Evolutionary conservation across 1,140 invertebrate genomes (phyloP), one percentile per base, ranked within the genome.

Genomic region (Nasonia giraulti): DNA sequence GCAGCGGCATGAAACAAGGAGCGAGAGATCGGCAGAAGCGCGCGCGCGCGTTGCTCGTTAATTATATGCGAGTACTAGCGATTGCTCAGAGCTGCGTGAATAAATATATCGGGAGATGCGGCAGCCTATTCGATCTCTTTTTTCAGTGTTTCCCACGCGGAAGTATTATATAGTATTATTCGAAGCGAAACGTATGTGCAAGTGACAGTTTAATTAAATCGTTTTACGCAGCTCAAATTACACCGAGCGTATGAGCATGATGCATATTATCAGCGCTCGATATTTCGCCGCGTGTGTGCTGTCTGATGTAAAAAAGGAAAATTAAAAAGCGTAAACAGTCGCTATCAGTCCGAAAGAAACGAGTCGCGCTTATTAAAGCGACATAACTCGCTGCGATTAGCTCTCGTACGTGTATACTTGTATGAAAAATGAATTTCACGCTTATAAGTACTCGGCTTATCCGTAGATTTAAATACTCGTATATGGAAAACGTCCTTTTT

Each of bases 31-130:
- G 71, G 75, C 81, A 44, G 73, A 44, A 82, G 31, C 40, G 68
- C 6, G 47, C 33, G 47, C 33, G 33, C 2, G 33, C 33, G 33
- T 6, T 37, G 33, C 73, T 76, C 55, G 33, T 82, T 82, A 82
- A 76, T 82, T 66, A 82, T 82, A 33, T 82, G 73, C 81, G 50
- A 80, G 17, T 33, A 3, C 77, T 6, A 68, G 33, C 33, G 17
- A 81, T 81, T 66, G n/a, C 12, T 81, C 40, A 62, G 31, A 74
- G 44, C 33, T 27, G 10, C 27, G 73, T 31, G 50, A 82, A 75
- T 82, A 82, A 82, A 66, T 66, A 82, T 75, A 73, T 11, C 68
- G 68, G n/a, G 47, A 50, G 47, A 50, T 50, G 44, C 33, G 5
- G 33, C 5, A 37, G 33, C 33, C 33, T 37, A 44, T 44, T 44